A percentile compares a stretch with the other conserved stretches of the same genome.
phyloP scores from a whole-genome alignment of 1,140 invertebrate species.

The Lepidurus couesii region DNA sequence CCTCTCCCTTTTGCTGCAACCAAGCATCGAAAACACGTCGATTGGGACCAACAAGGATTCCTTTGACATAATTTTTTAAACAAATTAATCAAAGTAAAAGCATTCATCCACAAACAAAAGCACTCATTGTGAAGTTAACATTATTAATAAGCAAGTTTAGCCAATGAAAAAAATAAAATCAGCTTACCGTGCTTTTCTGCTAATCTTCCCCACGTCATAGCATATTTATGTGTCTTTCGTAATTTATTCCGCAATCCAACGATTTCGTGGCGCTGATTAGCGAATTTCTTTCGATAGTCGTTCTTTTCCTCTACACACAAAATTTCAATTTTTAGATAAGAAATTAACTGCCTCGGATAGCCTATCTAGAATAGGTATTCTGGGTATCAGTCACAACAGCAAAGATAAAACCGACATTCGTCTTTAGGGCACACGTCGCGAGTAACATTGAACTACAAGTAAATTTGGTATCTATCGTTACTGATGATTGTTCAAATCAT shows the following conservation, averaged over 20 bases:
- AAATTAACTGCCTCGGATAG: too few relatives aligned
- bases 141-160: not conserved
- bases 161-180: not conserved
- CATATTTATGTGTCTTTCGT: not conserved
- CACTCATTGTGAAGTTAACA: not conserved
- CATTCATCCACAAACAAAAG: too few relatives aligned
- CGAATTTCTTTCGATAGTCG: not conserved
- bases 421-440: too few relatives aligned
- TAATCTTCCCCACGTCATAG: slow-evolving; percentile 1
- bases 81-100: too few relatives aligned
- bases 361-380: too few relatives aligned
- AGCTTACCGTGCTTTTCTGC: not conserved
- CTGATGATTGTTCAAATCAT: too few relatives aligned
- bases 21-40: not conserved
- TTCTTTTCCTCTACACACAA: not conserved
- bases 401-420: too few relatives aligned
- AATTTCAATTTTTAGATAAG: too few relatives aligned
- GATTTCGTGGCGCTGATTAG: not conserved
- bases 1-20: not conserved
- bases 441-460: too few relatives aligned
- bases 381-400: too few relatives aligned
- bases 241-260: not conserved
- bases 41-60: not conserved
- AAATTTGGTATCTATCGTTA: too few relatives aligned
- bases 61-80: not conserved